Conservation (phyloP, 2,797 vertebrate species). For the Macropus fuliginosus region DNA sequence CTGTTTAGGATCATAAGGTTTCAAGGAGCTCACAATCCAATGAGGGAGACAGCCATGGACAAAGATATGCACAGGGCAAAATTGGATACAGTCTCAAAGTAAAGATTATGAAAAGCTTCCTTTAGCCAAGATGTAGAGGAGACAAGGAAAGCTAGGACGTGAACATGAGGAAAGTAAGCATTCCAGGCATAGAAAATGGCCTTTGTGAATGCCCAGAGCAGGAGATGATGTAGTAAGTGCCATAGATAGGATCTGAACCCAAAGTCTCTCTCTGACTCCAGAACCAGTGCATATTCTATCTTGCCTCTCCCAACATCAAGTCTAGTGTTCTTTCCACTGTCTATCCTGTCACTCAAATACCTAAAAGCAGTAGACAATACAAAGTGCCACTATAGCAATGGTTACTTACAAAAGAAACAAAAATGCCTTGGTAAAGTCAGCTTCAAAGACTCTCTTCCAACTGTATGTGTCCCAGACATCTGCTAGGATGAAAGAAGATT, state of each 20-base stretch:
- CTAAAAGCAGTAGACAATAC: neutral
- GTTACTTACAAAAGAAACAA: neutral
- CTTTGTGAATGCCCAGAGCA: neutral
- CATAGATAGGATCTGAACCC: neutral
- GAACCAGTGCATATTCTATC: neutral
- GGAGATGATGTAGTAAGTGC: neutral
- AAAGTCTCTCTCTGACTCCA: neutral
- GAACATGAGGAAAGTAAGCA: neutral
- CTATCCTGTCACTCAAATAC: neutral
- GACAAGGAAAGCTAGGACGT: neutral
- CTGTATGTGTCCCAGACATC: neutral
- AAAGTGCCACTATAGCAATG: neutral
- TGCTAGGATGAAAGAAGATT: neutral
- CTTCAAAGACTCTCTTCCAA: neutral
- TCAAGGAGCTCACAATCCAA: neutral
- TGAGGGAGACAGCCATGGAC: neutral
- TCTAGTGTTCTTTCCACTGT: neutral
- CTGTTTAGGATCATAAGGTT: neutral
- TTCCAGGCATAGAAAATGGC: neutral
- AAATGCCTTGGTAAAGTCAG: neutral
- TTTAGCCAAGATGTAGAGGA: neutral
- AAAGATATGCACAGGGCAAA: neutral
- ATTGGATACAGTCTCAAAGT: neutral
- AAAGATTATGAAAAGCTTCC: neutral
- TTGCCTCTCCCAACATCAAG: neutral